Base-by-base conservation (phyloP, 2,888 invertebrate genomes). In the Agelastica alni region DNA sequence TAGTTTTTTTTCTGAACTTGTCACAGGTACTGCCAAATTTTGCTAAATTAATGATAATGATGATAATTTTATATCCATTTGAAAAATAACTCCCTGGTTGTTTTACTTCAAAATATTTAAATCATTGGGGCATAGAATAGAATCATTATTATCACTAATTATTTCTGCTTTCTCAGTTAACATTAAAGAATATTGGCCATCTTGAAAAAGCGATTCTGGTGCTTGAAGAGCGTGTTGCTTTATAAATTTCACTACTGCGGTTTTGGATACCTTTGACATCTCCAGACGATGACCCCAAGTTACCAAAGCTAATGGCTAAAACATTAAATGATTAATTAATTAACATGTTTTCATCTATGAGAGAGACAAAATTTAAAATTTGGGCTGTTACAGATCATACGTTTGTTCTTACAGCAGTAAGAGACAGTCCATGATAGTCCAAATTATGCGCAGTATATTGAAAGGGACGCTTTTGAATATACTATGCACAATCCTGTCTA, bases 241-340 rank as follows among this genome's bases (percentile, higher is more conserved):
- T 49, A 91, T 89, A 69, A 89, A 92, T 26, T 80, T 68, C 0
- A 76, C 73, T 0, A 83, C 85, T 26, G 80, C 66, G 4, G 73
- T 67, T 2, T 79, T 75, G 68, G 87, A 80, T 0, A 87, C 84
- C 56, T 81, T 80, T 3, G 88, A 85, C 85, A 91, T 87, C 65
- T 82, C 80, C 41, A 91, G 72, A 41, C 83, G 81, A 63, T 85
- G 84, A 18, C 91, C 89, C 91, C 91, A 93, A 0, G 87, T 79
- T 1, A 91, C 75, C 59, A 93, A 69, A 1, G 86, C 89, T 28
- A 92, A 73, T 0, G 91, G 91, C 87, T 88, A 71, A 52, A 79
- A 79, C 49, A 78, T 77, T 58, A 65, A 42, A 41, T 12, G 20
- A 12, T 4, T 12, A 37, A 12, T 39, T 39, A n/a, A n/a, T n/a